Base-by-base conservation (phyloP, 2,888 invertebrate species). In the Sphaeridia pumilis region DNA sequence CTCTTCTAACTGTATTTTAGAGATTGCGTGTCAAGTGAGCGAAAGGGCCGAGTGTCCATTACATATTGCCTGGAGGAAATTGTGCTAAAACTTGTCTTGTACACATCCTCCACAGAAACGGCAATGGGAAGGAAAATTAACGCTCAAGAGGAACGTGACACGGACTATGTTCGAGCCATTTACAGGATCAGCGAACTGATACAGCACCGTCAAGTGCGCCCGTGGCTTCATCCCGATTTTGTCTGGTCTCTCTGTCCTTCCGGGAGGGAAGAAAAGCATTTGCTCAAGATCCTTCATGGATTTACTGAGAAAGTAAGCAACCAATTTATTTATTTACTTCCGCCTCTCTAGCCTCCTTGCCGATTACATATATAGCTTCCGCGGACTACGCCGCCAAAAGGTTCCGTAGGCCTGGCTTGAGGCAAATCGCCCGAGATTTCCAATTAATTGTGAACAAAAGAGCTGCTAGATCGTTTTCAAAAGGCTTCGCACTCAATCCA, bases 91-190 rank as follows among this genome's bases (percentile, higher is more conserved):
- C n/a, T n/a, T n/a, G n/a, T n/a, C n/a, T n/a, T n/a, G n/a, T n/a
- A n/a, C n/a, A n/a, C n/a, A n/a, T n/a, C n/a, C n/a, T 31, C 14
- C 35, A 25, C 68, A 80, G 83, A 83, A 68, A 81, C 83, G 2
- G 81, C 83, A 1, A 83, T 84, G 83, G 83, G 83, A 1, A 74
- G 77, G 54, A 73, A 75, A 44, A 76, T 83, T 68, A 73, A 77
- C 51, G 76, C 77, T 0, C 78, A 78, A 65, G 72, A 74, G 42
- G 71, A 73, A 1, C 70, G 67, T 22, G 75, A 79, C 49, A 75
- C 76, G 0, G 74, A 48, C 12, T 54, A 54, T 35, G 44, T 54
- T 2, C 31, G 36, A 21, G 52, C 47, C n/a, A 22, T 52, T 21
- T 47, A 47, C 27, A 36, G 46, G 52, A 58, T 61, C 14, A 54